Percentiles rank a stretch among this genome's conserved stretches.
Conservation (phyloP, 2,888 invertebrate genomes). For the Lepidocyrtinus sp. region DNA sequence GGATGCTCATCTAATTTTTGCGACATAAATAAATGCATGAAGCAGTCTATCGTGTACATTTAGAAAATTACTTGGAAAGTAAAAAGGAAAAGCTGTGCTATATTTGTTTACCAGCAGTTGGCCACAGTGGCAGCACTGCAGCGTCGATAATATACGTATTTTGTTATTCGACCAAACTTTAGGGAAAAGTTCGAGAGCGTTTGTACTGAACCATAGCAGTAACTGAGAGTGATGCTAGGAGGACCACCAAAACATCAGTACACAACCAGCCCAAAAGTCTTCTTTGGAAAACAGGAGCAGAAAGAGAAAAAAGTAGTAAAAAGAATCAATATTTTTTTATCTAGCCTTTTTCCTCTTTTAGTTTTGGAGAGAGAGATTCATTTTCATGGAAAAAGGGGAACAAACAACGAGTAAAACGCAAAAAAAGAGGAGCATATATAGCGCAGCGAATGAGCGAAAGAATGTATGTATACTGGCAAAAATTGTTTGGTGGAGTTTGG, state of each 20-base stretch:
- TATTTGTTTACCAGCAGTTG: no score
- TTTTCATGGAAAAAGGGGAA: constrained; percentile 18
- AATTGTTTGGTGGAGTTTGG: constrained; percentile 3
- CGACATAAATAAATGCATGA: not conserved
- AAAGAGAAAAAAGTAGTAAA: constrained; percentile 2
- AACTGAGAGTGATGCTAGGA: no score
- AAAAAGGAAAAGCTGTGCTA: no score
- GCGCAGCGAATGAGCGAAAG: not conserved
- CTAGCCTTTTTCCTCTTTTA: constrained; percentile 17
- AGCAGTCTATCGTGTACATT: not conserved
- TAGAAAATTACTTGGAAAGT: not conserved
- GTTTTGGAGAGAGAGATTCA: constrained; percentile 14
- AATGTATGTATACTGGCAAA: no score
- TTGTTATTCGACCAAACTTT: constrained; percentile 27
- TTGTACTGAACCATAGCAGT: not conserved
- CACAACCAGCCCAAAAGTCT: not conserved
- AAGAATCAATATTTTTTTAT: constrained; percentile 44
- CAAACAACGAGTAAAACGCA: constrained; percentile 18
- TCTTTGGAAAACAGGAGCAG: not conserved
- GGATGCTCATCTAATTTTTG: not conserved
- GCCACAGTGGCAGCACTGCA: not conserved
- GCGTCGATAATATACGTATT: not conserved
- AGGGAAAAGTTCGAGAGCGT: constrained; percentile 22
- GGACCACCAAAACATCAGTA: no score
- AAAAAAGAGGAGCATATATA: not conserved